Conservation (phyloP, 2,797 vertebrate genomes). For the Hypotaenidia philippensis region DNA sequence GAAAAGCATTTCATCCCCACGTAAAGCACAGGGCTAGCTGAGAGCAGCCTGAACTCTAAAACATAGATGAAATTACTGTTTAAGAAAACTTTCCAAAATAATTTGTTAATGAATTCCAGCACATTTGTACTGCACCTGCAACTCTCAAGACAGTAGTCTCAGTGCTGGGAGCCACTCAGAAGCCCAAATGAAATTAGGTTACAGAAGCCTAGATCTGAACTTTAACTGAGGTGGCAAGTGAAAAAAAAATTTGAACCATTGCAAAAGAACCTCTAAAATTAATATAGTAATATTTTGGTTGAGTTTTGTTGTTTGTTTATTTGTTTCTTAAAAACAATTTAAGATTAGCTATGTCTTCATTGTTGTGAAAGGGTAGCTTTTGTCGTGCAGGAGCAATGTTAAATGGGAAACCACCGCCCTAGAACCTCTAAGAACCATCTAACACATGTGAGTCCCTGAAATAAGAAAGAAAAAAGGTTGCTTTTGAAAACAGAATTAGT, state of each 20-base stretch:
- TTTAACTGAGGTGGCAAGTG: background rate
- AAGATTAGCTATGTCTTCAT: background rate
- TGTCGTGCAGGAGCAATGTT: background rate
- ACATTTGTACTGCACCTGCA: background rate
- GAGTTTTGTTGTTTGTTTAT: too few relatives aligned
- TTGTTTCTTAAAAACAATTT: background rate
- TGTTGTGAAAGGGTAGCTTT: background rate
- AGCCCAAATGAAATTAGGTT: background rate
- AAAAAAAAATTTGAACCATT: background rate
- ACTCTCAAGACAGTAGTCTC: background rate
- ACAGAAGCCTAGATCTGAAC: background rate
- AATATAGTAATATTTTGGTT: background rate
- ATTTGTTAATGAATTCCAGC: background rate
- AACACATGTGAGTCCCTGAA: fast-evolving
- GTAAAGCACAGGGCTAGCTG: background rate
- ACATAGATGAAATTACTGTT: background rate
- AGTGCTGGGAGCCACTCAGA: background rate
- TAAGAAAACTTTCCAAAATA: background rate
- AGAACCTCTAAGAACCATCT: background rate
- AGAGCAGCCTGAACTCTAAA: background rate
- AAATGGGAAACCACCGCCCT: fast-evolving
- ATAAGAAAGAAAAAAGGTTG: background rate
- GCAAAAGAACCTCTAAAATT: background rate
- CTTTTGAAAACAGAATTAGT: background rate
- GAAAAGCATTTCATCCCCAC: background rate